These are phyloP conservation scores for Platycnemis pennipes DNA, from an alignment of 2,888 invertebrate genomes.

Conservation along the genomic window DNA sequence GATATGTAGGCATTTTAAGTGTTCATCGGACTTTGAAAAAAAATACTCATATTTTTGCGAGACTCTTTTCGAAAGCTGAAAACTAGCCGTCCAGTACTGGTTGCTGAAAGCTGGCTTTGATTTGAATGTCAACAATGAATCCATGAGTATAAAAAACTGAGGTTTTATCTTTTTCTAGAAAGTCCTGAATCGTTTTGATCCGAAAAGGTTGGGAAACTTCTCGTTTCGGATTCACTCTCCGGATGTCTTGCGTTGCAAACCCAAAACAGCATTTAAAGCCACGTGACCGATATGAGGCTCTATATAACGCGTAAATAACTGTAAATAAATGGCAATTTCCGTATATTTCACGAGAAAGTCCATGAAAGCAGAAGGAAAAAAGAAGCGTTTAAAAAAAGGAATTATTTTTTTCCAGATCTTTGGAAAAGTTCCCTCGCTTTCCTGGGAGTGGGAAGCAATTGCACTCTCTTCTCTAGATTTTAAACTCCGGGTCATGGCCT, in stretches of 20 bases:
- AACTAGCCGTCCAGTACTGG: background rate
- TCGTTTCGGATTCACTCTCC: background rate
- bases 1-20: background rate
- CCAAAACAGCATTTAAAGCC: background rate
- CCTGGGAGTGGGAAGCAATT: background rate
- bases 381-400: background rate
- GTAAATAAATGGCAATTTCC: no score
- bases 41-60: background rate
- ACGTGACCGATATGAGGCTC: background rate
- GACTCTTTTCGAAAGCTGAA: background rate
- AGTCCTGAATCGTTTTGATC: background rate
- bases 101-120: background rate
- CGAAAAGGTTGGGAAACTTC: background rate
- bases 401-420: background rate
- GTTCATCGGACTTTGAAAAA: background rate
- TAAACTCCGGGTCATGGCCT: background rate
- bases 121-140: background rate
- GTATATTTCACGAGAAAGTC: no score
- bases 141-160: background rate
- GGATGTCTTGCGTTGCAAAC: background rate
- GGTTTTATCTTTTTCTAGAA: conserved; percentile 18
- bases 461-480: background rate
- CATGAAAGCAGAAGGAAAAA: no score
- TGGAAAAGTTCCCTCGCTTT: background rate
- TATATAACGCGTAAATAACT: no score